Conservation (phyloP, 1,140 invertebrate genomes). For the Lethrus apterus region DNA sequence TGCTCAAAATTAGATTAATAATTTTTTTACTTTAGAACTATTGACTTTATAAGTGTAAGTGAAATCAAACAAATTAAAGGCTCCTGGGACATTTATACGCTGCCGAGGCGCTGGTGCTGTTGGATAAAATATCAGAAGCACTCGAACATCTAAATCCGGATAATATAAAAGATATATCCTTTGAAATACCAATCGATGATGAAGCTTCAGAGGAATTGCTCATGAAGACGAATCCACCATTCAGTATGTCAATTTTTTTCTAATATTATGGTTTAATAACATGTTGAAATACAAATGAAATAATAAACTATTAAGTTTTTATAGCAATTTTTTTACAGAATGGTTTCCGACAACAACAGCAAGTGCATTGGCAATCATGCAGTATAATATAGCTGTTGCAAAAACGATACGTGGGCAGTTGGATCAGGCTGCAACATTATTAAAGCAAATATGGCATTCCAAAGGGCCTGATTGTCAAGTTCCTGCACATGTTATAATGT, state of each 20-base stretch:
- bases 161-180: slow-evolving; percentile 53
- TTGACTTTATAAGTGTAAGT: no score
- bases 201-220: slow-evolving; percentile 36
- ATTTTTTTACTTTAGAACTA: no score
- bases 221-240: slow-evolving; percentile 40
- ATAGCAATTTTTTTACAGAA: slow-evolving; percentile 33
- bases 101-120: slow-evolving; percentile 78
- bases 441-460: slow-evolving; percentile 59
- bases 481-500: slow-evolving; percentile 63
- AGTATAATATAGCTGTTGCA: slow-evolving; percentile 74
- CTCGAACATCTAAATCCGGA: slow-evolving; percentile 78
- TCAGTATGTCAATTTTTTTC: slow-evolving; percentile 25
- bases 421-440: slow-evolving; percentile 60
- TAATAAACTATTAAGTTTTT: slow-evolving; percentile 12
- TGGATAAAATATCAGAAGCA: slow-evolving; percentile 78
- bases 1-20: slow-evolving; percentile 8
- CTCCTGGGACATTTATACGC: slow-evolving; percentile 82
- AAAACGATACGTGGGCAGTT: slow-evolving; percentile 69
- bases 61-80: slow-evolving; percentile 37
- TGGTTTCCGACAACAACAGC: slow-evolving; percentile 65
- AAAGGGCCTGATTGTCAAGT: slow-evolving; percentile 52
- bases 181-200: slow-evolving; percentile 40
- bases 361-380: slow-evolving; percentile 60
- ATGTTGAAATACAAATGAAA: no score
- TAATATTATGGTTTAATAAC: neutral